Percentiles rank a stretch among this genome's conserved stretches.
These are phyloP conservation scores for Grapholita molesta DNA, from an alignment of 1,140 invertebrate genomes.

Conservation along the genomic window DNA sequence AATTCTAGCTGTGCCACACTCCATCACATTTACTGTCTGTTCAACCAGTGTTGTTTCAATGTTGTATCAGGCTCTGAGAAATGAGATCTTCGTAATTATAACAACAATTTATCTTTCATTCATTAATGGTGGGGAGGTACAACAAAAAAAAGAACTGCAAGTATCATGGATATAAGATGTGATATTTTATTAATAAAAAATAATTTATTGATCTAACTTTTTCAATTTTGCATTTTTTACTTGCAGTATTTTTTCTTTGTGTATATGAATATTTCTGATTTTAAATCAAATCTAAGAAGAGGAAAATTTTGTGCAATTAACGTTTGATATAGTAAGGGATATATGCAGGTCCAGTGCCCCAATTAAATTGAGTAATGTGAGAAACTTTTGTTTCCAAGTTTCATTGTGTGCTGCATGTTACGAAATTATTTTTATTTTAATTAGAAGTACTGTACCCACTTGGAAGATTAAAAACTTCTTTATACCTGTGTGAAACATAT, in stretches of 20 bases:
- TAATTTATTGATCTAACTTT: constrained; percentile 48
- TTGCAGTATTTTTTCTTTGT: constrained; percentile 18
- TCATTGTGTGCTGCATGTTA: constrained; percentile 26
- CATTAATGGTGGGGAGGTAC: constrained; percentile 37
- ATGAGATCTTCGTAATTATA: constrained; percentile 27
- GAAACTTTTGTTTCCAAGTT: constrained; percentile 11
- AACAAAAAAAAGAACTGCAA: constrained; percentile 55
- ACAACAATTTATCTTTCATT: constrained; percentile 29
- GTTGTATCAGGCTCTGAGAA: constrained; percentile 32
- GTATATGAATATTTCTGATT: constrained; percentile 8
- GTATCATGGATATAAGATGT: constrained; percentile 69
- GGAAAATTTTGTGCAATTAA: constrained; percentile 14
- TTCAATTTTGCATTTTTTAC: constrained; percentile 26
- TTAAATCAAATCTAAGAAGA: constrained; percentile 9
- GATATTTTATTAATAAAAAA: constrained; percentile 68
- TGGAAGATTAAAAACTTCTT: constrained; percentile 53
- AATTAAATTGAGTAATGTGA: constrained; percentile 1
- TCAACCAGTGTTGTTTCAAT: constrained; percentile 49
- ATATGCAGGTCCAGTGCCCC: constrained; percentile 15
- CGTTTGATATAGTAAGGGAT: constrained; percentile 6
- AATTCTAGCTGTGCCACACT: constrained; percentile 53
- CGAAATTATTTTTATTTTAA: constrained; percentile 32
- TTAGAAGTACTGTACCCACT: constrained; percentile 37
- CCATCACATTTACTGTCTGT: constrained; percentile 43
- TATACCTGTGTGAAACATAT: constrained; percentile 58